phyloP scores from a whole-genome alignment of 2,797 vertebrate genomes.

The Clamator glandarius region DNA sequence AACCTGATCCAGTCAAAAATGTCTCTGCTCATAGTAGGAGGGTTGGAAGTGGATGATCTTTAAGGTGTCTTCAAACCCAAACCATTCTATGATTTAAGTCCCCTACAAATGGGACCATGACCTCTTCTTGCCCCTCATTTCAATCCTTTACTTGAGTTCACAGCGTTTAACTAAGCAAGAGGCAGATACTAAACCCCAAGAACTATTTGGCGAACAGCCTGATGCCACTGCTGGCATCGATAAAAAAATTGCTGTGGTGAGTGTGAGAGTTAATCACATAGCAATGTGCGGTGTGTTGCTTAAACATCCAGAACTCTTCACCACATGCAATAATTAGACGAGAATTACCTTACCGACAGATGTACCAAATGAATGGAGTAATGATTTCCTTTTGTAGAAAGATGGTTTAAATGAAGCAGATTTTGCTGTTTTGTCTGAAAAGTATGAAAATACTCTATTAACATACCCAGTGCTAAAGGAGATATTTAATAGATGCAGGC shows the following conservation, averaged over 20 bases:
- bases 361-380: not conserved
- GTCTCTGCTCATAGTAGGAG: too few relatives aligned
- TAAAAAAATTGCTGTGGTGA: not conserved
- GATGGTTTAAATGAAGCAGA: not conserved
- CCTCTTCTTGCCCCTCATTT: not conserved
- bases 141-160: not conserved
- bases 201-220: rapidly evolving
- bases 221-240: not conserved
- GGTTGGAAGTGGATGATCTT: too few relatives aligned
- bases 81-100: too few relatives aligned
- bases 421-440: not conserved
- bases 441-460: not conserved
- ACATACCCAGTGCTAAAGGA: not conserved
- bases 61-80: too few relatives aligned
- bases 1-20: too few relatives aligned
- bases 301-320: not conserved
- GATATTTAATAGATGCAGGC: not conserved
- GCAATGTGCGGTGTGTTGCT: not conserved
- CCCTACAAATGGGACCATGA: not conserved
- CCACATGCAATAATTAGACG: not conserved
- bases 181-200: not conserved
- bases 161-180: not conserved
- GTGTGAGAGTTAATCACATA: not conserved
- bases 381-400: not conserved
- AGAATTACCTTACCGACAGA: not conserved